Base-by-base conservation (phyloP, 2,113 vertebrate genomes). In the Pygoscelis antarcticus region DNA sequence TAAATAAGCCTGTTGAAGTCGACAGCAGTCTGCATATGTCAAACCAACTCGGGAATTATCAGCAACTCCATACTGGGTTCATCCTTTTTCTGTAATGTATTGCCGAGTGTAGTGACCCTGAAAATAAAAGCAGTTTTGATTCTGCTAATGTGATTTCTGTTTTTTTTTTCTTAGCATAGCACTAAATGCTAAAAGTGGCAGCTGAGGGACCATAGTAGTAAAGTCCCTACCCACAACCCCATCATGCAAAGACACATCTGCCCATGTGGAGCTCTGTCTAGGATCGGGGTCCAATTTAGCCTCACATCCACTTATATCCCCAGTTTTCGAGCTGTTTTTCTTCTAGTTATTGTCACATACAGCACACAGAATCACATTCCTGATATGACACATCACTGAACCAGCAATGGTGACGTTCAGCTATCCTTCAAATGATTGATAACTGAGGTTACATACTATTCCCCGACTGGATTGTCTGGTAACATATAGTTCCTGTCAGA, bases 1-100 rank as follows among this genome's bases (percentile, higher is more conserved):
- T 91, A 87, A 95, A 87, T 95, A 87, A 97, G 61, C 78, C 88
- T 77, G 75, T 66, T 87, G 91, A 94, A 94, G 90, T 72, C 29
- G 42, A 83, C 85, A 96, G 86, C 87, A 96, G 76, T n/a, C 80
- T 85, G 79, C 81, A 32, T 68, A 44, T 68, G 66, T 85, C 85
- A 91, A 54, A 87, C 54, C 72, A 95, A 58, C 61, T 51, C 23
- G 11, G 66, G 95, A 94, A 93, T 93, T 87, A 94, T 83, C 94
- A 95, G 96, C 79, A 93, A 14, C 85, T 80, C 74, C 83, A 83
- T 46, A 58, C 85, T 62, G 77, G 79, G 71, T 91, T 95, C 87
- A 85, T 92, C 90, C 57, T 78, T 91, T 65, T 93, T 75, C 84
- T 75, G 61, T 82, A 83, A 89, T 87, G 88, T 89, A 87, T 23